Evolutionary conservation across 2,797 vertebrate species (phyloP).

Genomic region (Yasuhikotakia modesta): DNA sequence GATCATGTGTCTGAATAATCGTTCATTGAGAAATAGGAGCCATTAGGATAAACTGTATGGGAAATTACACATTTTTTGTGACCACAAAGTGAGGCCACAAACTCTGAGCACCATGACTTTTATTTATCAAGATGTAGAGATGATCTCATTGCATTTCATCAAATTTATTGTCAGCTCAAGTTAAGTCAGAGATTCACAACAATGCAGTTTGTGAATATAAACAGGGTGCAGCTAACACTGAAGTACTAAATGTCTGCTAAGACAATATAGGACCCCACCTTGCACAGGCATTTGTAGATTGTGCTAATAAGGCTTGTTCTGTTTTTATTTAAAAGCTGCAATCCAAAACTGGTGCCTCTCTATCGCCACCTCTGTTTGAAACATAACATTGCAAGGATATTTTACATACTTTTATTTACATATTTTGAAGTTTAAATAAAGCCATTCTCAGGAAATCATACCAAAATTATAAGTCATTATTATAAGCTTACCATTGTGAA

Average conservation of each 20-base stretch:
- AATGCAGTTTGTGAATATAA: conserved; percentile 16
- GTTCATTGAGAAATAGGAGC: neutral
- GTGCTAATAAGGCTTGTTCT: neutral
- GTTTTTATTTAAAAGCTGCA: neutral
- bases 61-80: conserved; percentile 23
- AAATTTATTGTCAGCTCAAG: neutral
- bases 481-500: too few species aligned
- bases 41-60: neutral
- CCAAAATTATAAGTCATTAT: too few species aligned
- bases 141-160: neutral
- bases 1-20: neutral
- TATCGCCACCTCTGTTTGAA: too few species aligned
- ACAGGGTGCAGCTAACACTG: conserved; percentile 12
- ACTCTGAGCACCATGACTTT: neutral
- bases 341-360: too few species aligned
- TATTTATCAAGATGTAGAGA: neutral
- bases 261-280: neutral
- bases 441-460: too few species aligned
- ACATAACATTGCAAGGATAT: too few species aligned
- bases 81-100: conserved; percentile 30
- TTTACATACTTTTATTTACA: too few species aligned
- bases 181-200: neutral
- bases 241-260: neutral
- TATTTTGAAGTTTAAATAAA: too few species aligned
- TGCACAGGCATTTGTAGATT: neutral